Conservation (phyloP, 2,888 invertebrate genomes). For the Drosophila hamatofila region DNA sequence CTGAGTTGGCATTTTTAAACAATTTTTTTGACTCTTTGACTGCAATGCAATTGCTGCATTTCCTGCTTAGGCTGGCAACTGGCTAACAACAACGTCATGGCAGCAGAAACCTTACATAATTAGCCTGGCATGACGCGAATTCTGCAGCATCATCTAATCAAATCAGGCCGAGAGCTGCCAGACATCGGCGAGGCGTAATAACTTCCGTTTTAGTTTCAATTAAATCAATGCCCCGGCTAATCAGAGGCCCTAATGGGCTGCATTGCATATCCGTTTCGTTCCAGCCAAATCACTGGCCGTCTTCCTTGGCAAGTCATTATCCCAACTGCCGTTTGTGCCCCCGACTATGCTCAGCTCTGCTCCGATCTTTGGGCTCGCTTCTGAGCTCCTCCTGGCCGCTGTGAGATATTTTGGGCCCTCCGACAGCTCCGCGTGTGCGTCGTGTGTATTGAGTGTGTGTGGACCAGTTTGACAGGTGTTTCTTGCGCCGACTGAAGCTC, state of each 20-base stretch:
- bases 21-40: background rate
- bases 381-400: slow-evolving; percentile 36
- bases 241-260: slow-evolving; percentile 53
- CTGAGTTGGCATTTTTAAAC: slow-evolving; percentile 18
- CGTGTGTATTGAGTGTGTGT: slow-evolving; percentile 40
- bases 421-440: slow-evolving; percentile 29
- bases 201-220: slow-evolving; percentile 78
- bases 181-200: slow-evolving; percentile 58
- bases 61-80: slow-evolving; percentile 60
- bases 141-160: slow-evolving; percentile 76
- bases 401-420: slow-evolving; percentile 51
- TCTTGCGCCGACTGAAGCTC: slow-evolving; percentile 81
- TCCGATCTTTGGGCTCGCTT: background rate
- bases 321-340: slow-evolving; percentile 40
- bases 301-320: slow-evolving; percentile 76
- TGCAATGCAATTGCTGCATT: slow-evolving; percentile 39
- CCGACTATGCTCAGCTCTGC: background rate
- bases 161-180: slow-evolving; percentile 45
- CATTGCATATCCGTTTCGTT: slow-evolving; percentile 76
- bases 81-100: slow-evolving; percentile 39
- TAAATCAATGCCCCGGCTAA: slow-evolving; percentile 75
- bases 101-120: slow-evolving; percentile 40
- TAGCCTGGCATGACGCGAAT: slow-evolving; percentile 35
- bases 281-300: slow-evolving; percentile 63
- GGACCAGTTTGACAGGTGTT: slow-evolving; percentile 84